Percentiles rank a stretch among this genome's conserved stretches.
Conservation (phyloP, 64 coral and sea anemone genomes). For the Porites australiensis region DNA sequence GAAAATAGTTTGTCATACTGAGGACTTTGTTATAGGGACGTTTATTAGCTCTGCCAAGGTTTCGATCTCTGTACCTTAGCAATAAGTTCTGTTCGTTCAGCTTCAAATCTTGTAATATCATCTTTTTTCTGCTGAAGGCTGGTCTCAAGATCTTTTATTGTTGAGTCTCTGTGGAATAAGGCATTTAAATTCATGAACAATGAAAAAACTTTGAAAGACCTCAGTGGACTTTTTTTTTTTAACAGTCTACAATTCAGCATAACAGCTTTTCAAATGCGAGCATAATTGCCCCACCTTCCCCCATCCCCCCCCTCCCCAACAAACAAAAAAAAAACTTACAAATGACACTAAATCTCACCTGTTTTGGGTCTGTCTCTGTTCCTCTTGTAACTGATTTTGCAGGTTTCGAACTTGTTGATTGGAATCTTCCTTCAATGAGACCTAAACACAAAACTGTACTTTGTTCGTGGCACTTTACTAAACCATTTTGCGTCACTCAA, state of each 20-base stretch:
- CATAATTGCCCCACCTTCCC: too few species aligned
- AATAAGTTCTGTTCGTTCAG: slow-evolving; percentile 95
- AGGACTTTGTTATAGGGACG: too few species aligned
- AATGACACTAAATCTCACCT: slow-evolving; percentile 39
- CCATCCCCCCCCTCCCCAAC: too few species aligned
- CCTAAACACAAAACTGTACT: slow-evolving; percentile 5
- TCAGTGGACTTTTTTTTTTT: too few species aligned
- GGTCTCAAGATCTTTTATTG: slow-evolving; percentile 83
- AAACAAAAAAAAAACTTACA: too few species aligned
- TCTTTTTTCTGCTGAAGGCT: slow-evolving; percentile 86
- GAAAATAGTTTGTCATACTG: too few species aligned
- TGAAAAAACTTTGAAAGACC: too few species aligned
- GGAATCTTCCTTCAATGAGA: slow-evolving; percentile 72
- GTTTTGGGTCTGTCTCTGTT: slow-evolving; percentile 83
- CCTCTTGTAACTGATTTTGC: slow-evolving; percentile 95
- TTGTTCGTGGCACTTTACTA: too few species aligned
- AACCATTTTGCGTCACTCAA: neutral
- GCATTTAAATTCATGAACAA: neutral
- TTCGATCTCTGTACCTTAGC: slow-evolving; percentile 64
- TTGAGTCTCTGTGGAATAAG: slow-evolving; percentile 63
- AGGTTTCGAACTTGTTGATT: slow-evolving; percentile 95
- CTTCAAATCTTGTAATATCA: slow-evolving; percentile 86
- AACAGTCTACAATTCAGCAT: too few species aligned
- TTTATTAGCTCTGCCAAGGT: too few species aligned
- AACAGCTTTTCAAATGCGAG: too few species aligned